Conservation (phyloP, 2,797 vertebrate species). For the Trichosurus vulpecula region DNA sequence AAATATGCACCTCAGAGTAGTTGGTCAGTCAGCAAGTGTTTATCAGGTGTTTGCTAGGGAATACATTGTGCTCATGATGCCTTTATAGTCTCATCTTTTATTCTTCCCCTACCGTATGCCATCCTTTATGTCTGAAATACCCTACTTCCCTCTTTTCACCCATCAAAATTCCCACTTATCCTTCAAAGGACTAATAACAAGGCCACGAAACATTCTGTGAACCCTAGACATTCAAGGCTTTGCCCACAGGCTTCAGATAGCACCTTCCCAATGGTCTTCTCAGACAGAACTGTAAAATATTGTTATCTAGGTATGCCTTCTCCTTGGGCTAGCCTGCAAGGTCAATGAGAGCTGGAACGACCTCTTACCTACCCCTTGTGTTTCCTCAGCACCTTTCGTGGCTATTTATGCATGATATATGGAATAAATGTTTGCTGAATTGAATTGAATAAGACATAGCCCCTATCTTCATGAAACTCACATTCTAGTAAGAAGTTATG, state of each 20-base stretch:
- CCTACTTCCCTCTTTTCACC: background rate
- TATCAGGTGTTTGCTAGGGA: background rate
- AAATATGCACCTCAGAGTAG: background rate
- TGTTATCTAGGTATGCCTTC: background rate
- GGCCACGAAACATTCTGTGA: background rate
- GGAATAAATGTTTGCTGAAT: background rate
- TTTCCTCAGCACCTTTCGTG: background rate
- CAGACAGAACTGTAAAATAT: background rate
- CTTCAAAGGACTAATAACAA: background rate
- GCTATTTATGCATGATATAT: background rate
- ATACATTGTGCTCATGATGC: background rate
- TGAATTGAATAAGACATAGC: background rate
- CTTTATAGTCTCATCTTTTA: background rate
- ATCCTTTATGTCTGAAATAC: background rate
- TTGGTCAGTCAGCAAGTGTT: background rate
- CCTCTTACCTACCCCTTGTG: background rate
- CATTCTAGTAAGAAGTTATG: background rate
- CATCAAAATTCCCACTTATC: background rate
- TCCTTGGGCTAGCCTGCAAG: background rate
- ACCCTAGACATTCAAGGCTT: background rate
- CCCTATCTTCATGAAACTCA: background rate
- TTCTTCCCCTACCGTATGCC: background rate
- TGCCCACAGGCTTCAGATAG: background rate
- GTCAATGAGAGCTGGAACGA: background rate
- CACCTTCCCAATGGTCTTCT: background rate